Evolutionary conservation across 2,888 invertebrate genomes (phyloP), one percentile per base, ranked within the genome.

Genomic region (Drosophila phalerata): DNA sequence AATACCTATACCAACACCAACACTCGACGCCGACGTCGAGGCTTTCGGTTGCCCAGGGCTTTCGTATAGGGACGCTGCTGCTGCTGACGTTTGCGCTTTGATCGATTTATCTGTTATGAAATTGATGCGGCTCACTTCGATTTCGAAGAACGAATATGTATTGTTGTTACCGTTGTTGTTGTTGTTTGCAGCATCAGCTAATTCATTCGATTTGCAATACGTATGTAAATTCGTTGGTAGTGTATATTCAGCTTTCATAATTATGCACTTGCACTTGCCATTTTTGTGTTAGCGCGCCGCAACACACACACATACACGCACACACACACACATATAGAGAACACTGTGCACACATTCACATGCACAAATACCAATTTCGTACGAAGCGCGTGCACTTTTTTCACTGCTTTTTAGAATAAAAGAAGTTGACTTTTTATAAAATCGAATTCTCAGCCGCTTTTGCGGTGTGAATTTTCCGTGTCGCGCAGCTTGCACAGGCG

Each of bases 21-120:
- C 58, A 64, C 57, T 43, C 66, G 53, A 58, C 55, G 60, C 49
- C 70, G 70, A 45, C 72, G 62, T 72, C 72, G 62, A 74, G 69
- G 69, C 65, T 49, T 57, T 72, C 52, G 56, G 71, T 66, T 80
- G 67, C 56, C 73, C 69, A 69, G 71, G 72, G 67, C 76, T 75
- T 78, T 80, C 64, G 64, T 77, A 48, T 66, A 73, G 55, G 77
- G 79, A 79, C 68, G 51, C 62, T 47, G 22, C 22, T 22, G 51
- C 62, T 47, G 22, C 22, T 22, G 69, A 58, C 72, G 79, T 72
- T 75, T 52, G 66, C 67, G 73, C 64, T 72, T 76, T 58, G 77
- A 81, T 87, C 77, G 68, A 74, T 79, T 79, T 80, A 63, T 73
- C 85, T 71, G 76, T 88, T 84, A 88, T 74, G 80, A 90, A 89